Evolutionary conservation across 2,797 vertebrate species (phyloP), one percentile per base, ranked within the genome.

Genomic region (Eremophila alpestris): DNA sequence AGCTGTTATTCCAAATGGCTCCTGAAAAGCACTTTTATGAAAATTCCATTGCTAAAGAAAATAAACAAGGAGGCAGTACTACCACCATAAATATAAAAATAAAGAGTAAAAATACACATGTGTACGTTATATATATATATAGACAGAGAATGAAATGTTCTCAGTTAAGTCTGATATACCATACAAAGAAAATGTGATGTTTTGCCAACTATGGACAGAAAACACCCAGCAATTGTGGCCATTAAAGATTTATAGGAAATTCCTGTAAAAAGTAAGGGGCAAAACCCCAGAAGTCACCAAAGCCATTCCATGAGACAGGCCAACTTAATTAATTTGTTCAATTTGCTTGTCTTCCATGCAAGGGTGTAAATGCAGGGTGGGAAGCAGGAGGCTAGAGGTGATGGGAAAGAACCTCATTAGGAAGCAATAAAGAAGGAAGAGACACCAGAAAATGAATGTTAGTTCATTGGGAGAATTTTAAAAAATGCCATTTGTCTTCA

Each of bases 401-500:
- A 93, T 80, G 65, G 82, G 95, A 93, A 89, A 11, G 27, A 70
- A 97, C 84, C 95, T 97, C 95, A 97, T 97, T 97, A 97, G 93
- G 94, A 97, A 96, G 96, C 94, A 90, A 90, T 95, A 93, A 85
- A 82, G 85, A 79, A 70, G 59, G 75, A 92, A 93, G 91, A 93
- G 64, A 90, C 55, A 59, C 73, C 74, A 89, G 93, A 90, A 97
- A 96, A 97, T 91, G 89, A 93, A 92, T 84, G 89, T 46, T 80
- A 76, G 71, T 79, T 96, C 93, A 91, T 43, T 62, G 83, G 89
- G 83, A 90, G 85, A 94, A 93, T 95, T 95, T 92, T 93, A 14
- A 89, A 90, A 92, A 93, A 93, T 80, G 75, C 79, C 87, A 97
- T 98, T 97, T 98, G 96, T 98, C 97, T 98, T 98, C 65, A 15